Evolutionary conservation across 2,797 vertebrate species (phyloP), one percentile per base, ranked within the genome.

Genomic region (Melanotaenia maccullochi): DNA sequence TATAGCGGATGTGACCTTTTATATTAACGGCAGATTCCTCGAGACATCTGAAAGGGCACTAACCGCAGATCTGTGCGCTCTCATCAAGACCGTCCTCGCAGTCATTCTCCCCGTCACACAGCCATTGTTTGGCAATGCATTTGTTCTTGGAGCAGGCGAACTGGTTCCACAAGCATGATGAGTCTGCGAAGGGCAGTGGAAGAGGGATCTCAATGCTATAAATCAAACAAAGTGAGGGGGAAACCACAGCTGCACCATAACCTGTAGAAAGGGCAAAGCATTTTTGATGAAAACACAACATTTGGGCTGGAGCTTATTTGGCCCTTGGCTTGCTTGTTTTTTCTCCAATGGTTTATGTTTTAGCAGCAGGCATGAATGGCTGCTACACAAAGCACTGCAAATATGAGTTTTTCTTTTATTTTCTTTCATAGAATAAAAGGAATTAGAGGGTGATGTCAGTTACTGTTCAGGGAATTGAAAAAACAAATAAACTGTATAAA

Each of bases 111-210:
- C 98, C 98, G 14, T 99, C 98, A 71, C 98, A 99, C 33, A 96
- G 91, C 98, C 98, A 99, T 63, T 98, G 97, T 71, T 95, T 97
- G 44, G 98, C 97, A 52, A 99, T 99, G 87, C 98, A 99, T 80
- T 99, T 99, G 80, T 97, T 95, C 79, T 96, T 95, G n/a, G 98
- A 97, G 90, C 98, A 99, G 77, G 98, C 96, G 79, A 99, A 99
- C 24, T 99, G 97, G 89, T 97, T 98, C 98, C 98, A 99, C 0
- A 98, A 90, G 82, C 98, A 99, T 32, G 97, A 97, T 0, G 98
- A 98, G 92, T 97, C 97, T 99, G 81, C 54, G 57, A 68, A 78
- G 68, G 68, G 69, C 49, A 62, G 55, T 4, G 47, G 61, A 55
- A 71, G 62, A 68, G 49, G 12, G 65, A 67, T 73, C 75, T 59